Conservation (phyloP, 2,888 invertebrate species). For the Tuta absoluta region DNA sequence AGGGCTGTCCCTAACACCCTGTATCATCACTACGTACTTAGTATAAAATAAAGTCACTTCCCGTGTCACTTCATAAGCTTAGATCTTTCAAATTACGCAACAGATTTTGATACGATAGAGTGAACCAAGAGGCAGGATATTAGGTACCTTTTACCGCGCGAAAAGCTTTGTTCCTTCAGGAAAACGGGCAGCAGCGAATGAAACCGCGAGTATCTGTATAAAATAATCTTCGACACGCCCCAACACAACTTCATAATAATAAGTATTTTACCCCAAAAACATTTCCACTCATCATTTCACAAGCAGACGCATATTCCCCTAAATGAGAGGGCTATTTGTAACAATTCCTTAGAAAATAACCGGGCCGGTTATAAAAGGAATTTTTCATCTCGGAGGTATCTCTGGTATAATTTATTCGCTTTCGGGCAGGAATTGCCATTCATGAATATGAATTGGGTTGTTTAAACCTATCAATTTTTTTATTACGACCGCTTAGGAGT, state of each 20-base stretch:
- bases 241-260: neutral
- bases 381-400: constrained; percentile 26
- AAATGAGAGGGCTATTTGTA: constrained; percentile 19
- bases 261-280: neutral
- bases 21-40: too few species aligned
- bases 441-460: constrained; percentile 33
- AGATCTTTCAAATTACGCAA: too few species aligned
- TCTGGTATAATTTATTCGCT: constrained; percentile 29
- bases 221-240: too few species aligned
- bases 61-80: too few species aligned
- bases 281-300: neutral
- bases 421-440: constrained; percentile 28
- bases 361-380: constrained; percentile 19
- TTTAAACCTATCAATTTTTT: constrained; percentile 33
- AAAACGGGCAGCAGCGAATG: too few species aligned
- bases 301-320: neutral
- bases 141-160: too few species aligned
- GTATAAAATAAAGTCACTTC: too few species aligned
- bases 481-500: constrained; percentile 25
- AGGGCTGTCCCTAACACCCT: too few species aligned
- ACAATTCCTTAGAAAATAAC: constrained; percentile 23
- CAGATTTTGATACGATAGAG: too few species aligned
- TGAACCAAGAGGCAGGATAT: too few species aligned
- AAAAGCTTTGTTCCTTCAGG: too few species aligned
- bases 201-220: too few species aligned